Conservation (phyloP, 2,113 vertebrate genomes). For the Bambusicola thoracicus region DNA sequence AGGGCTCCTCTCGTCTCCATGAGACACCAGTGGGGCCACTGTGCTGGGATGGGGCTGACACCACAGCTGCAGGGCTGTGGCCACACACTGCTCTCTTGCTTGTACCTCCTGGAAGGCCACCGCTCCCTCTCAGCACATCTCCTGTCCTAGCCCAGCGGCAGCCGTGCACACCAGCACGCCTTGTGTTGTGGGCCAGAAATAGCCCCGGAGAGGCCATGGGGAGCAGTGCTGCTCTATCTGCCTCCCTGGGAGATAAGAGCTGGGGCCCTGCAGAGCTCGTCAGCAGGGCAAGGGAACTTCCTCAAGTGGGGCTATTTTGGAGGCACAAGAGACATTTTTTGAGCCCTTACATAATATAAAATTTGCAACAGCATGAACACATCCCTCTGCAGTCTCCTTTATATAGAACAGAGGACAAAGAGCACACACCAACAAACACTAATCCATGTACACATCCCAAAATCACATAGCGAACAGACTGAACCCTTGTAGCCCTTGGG, state of each 20-base stretch:
- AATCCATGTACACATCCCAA: rapidly evolving
- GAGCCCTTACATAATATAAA: neutral
- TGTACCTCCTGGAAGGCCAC: neutral
- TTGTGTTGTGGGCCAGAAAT: neutral
- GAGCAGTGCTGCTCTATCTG: neutral
- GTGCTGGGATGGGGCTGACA: neutral
- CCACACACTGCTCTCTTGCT: neutral
- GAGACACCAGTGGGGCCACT: rapidly evolving
- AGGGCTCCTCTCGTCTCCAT: neutral
- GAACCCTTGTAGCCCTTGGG: neutral
- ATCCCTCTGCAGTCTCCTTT: rapidly evolving
- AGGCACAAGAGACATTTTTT: neutral
- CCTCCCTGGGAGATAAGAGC: neutral
- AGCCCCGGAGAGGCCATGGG: rapidly evolving
- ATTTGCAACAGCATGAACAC: rapidly evolving
- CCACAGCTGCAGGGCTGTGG: neutral
- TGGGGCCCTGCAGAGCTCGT: neutral
- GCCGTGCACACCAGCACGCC: rapidly evolving
- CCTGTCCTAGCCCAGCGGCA: rapidly evolving
- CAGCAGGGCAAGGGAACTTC: neutral
- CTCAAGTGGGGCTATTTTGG: neutral
- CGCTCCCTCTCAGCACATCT: neutral
- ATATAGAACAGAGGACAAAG: rapidly evolving
- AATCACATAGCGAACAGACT: rapidly evolving
- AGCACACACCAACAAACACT: rapidly evolving